phyloP scores from a whole-genome alignment of 23 tunicate genomes.

The Trididemnum clinides region DNA sequence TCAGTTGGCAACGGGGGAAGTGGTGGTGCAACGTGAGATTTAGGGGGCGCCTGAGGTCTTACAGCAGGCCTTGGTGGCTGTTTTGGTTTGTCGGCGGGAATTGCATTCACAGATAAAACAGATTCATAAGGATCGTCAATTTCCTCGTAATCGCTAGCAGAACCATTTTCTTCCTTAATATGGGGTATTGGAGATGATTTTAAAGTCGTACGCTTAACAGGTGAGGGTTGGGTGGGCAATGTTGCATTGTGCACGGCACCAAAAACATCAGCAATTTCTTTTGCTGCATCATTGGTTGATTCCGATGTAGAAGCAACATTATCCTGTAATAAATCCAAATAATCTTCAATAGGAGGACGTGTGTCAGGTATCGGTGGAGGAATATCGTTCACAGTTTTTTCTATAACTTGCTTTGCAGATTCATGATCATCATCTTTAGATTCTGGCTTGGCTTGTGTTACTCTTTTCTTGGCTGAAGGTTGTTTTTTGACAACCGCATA shows the following conservation, averaged over 20 bases:
- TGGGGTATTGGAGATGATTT: too few relatives aligned
- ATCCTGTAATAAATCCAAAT: constrained; percentile 1
- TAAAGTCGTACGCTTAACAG: too few relatives aligned
- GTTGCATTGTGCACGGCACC: too few relatives aligned
- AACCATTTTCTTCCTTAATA: too few relatives aligned
- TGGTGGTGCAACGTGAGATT: too few relatives aligned
- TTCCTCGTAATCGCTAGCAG: too few relatives aligned
- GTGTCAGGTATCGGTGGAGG: constrained; percentile 48
- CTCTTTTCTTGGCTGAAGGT: neutral
- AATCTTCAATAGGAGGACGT: constrained; percentile 51
- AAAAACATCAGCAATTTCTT: constrained; percentile 13
- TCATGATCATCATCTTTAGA: neutral
- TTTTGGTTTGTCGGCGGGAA: too few relatives aligned
- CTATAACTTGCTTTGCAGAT: neutral
- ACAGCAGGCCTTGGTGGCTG: too few relatives aligned
- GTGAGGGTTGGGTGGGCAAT: too few relatives aligned
- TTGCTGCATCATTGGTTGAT: neutral
- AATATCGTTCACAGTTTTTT: neutral
- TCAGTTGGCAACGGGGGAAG: too few relatives aligned
- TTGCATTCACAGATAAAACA: neutral
- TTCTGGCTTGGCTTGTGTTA: neutral
- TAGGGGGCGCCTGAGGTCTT: too few relatives aligned
- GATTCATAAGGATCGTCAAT: too few relatives aligned
- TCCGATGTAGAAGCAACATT: neutral
- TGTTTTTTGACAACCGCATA: constrained; percentile 10